Base-by-base conservation (phyloP, 2,797 vertebrate genomes). In the Gorsachius magnificus region DNA sequence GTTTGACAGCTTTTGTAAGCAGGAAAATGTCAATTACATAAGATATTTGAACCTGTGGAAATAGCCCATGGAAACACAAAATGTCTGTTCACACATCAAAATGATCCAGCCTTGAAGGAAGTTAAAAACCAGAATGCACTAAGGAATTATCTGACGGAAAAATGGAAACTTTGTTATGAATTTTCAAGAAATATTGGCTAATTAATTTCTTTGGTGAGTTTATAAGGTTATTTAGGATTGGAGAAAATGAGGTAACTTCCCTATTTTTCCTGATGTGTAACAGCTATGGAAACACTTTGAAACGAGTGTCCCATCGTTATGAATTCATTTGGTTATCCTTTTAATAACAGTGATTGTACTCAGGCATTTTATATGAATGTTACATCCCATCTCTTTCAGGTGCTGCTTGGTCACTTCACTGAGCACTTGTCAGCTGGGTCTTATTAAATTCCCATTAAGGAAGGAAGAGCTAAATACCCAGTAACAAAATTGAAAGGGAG, bases 61-160 rank as follows among this genome's bases (percentile, higher is more conserved):
- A 97, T 84, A 95, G 61, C 65, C 94, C 87, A 87, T 94, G 79
- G 94, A 98, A 97, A 97, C 95, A 97, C 87, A 83, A 95, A 97
- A 97, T 97, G 97, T 97, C 97, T 97, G 89, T 97, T 97, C 95
- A 90, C 97, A 97, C 97, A 96, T 94, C 95, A 95, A 91, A 94
- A 96, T 95, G 89, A 94, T 96, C 95, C 93, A 96, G 94, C 72
- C 89, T 96, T 36, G 22, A 94, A 96, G 96, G 96, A 97, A 97
- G 96, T 82, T 95, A 87, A 95, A 97, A 97, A 97, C 95, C 96
- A 96, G 96, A 97, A 96, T 95, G 93, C 96, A 97, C 93, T 87
- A 68, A 97, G 96, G 96, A 97, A 97, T 97, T 96, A 96, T 97
- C 93, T 97, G 95, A 95, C 0, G 86, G 96, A 91, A 96, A 97